Evolutionary conservation across 37 sponge, comb jelly and placozoan genomes (phyloP).

Genomic region (Haliclona indistincta): DNA sequence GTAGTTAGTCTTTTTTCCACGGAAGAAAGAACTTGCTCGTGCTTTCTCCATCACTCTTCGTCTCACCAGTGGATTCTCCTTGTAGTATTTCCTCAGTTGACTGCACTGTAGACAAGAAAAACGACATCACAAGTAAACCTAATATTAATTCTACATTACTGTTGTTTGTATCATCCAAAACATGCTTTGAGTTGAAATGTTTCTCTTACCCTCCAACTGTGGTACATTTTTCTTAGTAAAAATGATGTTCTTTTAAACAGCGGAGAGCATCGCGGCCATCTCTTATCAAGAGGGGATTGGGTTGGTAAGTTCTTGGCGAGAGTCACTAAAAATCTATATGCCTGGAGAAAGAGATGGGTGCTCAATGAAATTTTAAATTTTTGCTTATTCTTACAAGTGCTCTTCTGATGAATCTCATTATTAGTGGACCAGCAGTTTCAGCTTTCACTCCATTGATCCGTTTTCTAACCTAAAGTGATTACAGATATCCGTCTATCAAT

Average conservation of each 20-base stretch:
- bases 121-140: too few species aligned
- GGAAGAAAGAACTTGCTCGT: constrained; percentile 72
- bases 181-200: too few species aligned
- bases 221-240: constrained; percentile 61
- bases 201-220: constrained; percentile 84
- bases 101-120: constrained; percentile 49
- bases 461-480: constrained; percentile 1
- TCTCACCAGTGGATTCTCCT: constrained; percentile 42
- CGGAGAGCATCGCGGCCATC: constrained; percentile 69
- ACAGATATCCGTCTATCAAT: too few species aligned
- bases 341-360: constrained; percentile 31
- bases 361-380: background rate
- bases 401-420: constrained; percentile 44
- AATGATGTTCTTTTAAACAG: constrained; percentile 41
- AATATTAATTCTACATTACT: too few species aligned
- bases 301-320: constrained; percentile 60
- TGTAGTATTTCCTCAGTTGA: constrained; percentile 52
- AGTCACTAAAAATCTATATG: constrained; percentile 53
- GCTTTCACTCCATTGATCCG: background rate
- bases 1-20: constrained; percentile 76
- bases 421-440: constrained; percentile 32
- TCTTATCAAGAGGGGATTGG: constrained; percentile 69
- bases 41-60: constrained; percentile 67
- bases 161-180: too few species aligned
- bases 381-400: constrained; percentile 24